Evolutionary conservation across 2,888 invertebrate species (phyloP), one percentile per base, ranked within the genome.

Genomic region (Nemoura dubitans): DNA sequence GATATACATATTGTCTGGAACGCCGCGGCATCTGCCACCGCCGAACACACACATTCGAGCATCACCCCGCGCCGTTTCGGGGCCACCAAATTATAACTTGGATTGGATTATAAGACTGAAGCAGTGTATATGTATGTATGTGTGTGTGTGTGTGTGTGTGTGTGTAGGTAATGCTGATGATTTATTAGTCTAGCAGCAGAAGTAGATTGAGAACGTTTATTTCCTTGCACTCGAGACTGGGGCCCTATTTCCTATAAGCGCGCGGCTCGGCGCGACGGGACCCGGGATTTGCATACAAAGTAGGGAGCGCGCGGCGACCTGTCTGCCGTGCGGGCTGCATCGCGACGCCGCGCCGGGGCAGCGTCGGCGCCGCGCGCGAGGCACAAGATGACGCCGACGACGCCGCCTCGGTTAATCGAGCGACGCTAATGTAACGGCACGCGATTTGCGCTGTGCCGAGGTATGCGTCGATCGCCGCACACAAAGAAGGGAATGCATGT

Each of bases 221-320:
- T 27, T 78, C 28, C 26, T 78, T 27, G 26, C 78, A 10, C n/a
- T 36, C 36, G 36, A 10, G 36, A 10, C 36, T 3, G 3, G 5
- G 10, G 78, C 78, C 14, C 76, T 28, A 84, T 84, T 84, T 84
- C 84, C 84, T 84, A n/a, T n/a, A n/a, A 16, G 36, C 36, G 36
- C 3, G 36, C 36, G 36, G 3, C 36, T 3, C 36, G 36, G 36
- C 36, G 36, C n/a, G n/a, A n/a, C n/a, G n/a, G n/a, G n/a, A n/a
- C 14, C 7, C n/a, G 25, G n/a, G 59, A 84, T 84, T 84, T 84
- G 84, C 84, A 84, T 84, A 84, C 76, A 84, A 84, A 84, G 84
- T 84, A 84, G 42, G 21, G 26, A 5, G 83, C 76, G 27, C 76
- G 29, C 59, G 26, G 21, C 84, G 83, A 59, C 29, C 81, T 81